Evolutionary conservation across 2,888 invertebrate species (phyloP).

Genomic region (Hemithea aestivaria): DNA sequence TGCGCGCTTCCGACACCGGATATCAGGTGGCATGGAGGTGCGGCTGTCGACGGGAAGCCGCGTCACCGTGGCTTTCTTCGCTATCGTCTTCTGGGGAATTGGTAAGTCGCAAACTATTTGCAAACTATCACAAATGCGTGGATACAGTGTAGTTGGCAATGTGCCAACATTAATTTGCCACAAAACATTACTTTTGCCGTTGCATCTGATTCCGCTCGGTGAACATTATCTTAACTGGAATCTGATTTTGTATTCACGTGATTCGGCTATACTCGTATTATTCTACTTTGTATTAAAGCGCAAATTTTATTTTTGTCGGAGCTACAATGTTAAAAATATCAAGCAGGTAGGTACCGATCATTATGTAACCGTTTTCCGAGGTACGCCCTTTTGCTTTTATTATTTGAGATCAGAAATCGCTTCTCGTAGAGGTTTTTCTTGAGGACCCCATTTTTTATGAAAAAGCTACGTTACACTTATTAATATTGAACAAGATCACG

Average conservation of each 20-base stretch:
- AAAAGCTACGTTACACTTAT: neutral
- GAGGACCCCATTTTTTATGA: neutral
- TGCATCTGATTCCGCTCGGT: constrained; percentile 9
- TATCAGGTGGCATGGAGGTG: constrained; percentile 64
- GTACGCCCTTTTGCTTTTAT: no score
- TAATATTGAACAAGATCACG: constrained; percentile 21
- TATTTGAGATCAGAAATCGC: no score
- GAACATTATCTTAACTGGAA: constrained; percentile 21
- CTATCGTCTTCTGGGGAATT: constrained; percentile 70
- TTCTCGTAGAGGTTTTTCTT: neutral
- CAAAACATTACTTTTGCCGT: constrained; percentile 23
- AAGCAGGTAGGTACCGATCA: no score
- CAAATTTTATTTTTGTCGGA: constrained; percentile 1
- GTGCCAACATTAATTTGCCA: constrained; percentile 24
- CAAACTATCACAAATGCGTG: constrained; percentile 7
- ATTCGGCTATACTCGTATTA: no score
- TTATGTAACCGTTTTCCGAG: no score
- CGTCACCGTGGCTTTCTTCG: constrained; percentile 69
- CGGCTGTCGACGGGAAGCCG: constrained; percentile 59
- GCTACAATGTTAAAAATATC: no score
- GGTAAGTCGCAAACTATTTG: constrained; percentile 48
- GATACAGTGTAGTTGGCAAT: constrained; percentile 20
- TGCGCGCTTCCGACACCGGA: constrained; percentile 37
- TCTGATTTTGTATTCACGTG: constrained; percentile 17
- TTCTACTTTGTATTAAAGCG: constrained; percentile 7